Base-by-base conservation (phyloP, 2,888 invertebrate genomes). In the Agonopterix heracliana region DNA sequence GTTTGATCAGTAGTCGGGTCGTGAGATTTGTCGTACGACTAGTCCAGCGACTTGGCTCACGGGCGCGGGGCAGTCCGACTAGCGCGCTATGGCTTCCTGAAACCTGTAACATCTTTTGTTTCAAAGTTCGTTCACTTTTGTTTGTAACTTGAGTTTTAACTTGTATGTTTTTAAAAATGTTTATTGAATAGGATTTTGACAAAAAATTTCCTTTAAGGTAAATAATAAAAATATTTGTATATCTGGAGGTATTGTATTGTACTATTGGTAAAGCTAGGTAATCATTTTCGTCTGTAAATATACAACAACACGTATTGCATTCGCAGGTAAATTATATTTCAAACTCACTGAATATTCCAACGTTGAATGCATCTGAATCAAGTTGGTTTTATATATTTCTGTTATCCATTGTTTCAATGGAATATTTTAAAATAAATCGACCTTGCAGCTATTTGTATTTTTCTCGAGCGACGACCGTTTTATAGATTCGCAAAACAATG, bases 51-150 rank as follows among this genome's bases (percentile, higher is more conserved):
- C 9, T 2, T 9, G 41, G 41, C 13, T 13, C 9, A 13, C 13
- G 41, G 10, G 40, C 35, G 7, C n/a, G n/a, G 43, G 38, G 7
- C 70, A 64, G 60, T 59, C 60, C 69, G 74, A 70, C 74, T 67
- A 64, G 69, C 71, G 64, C 62, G 61, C 63, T 79, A 83, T 61
- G 84, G 84, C 73, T 86, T 86, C 82, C 72, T 76, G 80, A 80
- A 84, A 81, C 81, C 78, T 71, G 68, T 68, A 69, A 75, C 73
- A 70, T 72, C 69, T 75, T 71, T 70, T 72, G 68, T 74, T 70
- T 60, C 58, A 63, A 59, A 66, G 74, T 76, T 77, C 70, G 64
- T 74, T 74, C 68, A 71, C 75, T 68, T 72, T 72, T 68, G 46
- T 49, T 54, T 49, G 42, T 41, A 38, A 42, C 42, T 45, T 34